Evolutionary conservation across 2,113 vertebrate species (phyloP), one percentile per base, ranked within the genome.

Genomic region (Phodopus roborovskii): DNA sequence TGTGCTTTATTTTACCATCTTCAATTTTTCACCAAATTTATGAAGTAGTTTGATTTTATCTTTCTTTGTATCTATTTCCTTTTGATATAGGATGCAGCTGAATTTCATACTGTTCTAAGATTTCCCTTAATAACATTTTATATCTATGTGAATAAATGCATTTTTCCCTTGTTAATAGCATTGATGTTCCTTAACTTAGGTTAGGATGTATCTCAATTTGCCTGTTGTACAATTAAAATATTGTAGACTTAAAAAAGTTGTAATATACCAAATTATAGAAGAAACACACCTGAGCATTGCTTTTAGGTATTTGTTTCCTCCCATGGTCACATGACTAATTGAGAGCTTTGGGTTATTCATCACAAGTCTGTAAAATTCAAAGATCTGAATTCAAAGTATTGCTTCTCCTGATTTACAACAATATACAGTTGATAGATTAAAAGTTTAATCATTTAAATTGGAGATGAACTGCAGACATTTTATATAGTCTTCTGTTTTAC

Each of bases 51-150:
- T 93, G 89, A 53, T 64, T 77, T 7, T 56, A 78, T 87, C 53
- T 79, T 30, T 88, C 33, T 50, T 39, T 88, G 2, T 50, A 68
- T 26, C 79, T 82, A n/a, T 24, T 62, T 66, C 19, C 70, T 79
- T 85, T 60, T 87, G 56, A 45, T 60, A 45, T 83, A 6, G n/a
- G 50, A 45, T 93, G n/a, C 53, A 89, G 36, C 9, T 30, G n/a
- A 3, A 22, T 58, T 93, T 48, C 88, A 82, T 85, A 56, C 39
- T 74, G 77, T 81, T 88, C 45, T 90, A 86, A 74, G n/a, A 48
- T 91, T 93, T 93, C 16, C 39, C n/a, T 33, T 68, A 28, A 86
- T 12, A 96, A 30, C 8, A 53, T 70, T 93, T 74, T 42, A 84
- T 50, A 19, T 56, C n/a, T 74, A 11, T 22, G 45, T 16, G 92